Evolutionary conservation across 2,888 invertebrate genomes (phyloP), one percentile per base, ranked within the genome.

Genomic region (Nymphalis urticae): DNA sequence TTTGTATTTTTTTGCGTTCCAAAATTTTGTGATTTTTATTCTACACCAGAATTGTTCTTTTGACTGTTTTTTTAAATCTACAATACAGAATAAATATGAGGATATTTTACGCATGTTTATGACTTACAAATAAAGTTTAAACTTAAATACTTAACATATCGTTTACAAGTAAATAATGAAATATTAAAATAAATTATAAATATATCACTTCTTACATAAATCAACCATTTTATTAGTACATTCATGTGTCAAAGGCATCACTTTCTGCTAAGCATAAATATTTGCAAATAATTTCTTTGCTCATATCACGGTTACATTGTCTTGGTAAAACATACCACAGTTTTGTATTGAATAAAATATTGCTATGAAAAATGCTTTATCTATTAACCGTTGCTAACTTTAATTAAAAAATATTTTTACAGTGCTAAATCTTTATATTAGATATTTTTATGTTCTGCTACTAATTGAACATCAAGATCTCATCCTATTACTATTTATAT

Each of bases 81-180:
- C 60, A 47, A 47, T 24, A 60, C 19, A 19, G 16, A 60, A 47
- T 56, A 56, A 32, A 27, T 16, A 56, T 27, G 32, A 16, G 32
- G 13, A 16, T 54, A 56, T 56, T 42, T 42, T 42, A 56, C 7
- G 8, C 4, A 53, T 53, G 24, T 56, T 56, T 56, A 32, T 17
- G n/a, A 56, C 8, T 56, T 32, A 56, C 16, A 56, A 56, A 58
- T 36, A 58, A 58, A 58, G 19, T 58, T 9, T 9, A 13, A 42
- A 58, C 58, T 19, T 19, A 58, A 58, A 19, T 19, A 19, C 10
- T 13, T 58, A 42, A n/a, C 42, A 58, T 42, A 58, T 58, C 17
- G n/a, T 36, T 56, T 56, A 56, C 56, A 56, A n/a, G n/a, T 56
- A 56, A 32, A 32, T 56, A 56, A 56, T 8, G 56, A 56, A n/a